phyloP scores from a whole-genome alignment of 2,888 invertebrate species.

The Acrobasis consociella region DNA sequence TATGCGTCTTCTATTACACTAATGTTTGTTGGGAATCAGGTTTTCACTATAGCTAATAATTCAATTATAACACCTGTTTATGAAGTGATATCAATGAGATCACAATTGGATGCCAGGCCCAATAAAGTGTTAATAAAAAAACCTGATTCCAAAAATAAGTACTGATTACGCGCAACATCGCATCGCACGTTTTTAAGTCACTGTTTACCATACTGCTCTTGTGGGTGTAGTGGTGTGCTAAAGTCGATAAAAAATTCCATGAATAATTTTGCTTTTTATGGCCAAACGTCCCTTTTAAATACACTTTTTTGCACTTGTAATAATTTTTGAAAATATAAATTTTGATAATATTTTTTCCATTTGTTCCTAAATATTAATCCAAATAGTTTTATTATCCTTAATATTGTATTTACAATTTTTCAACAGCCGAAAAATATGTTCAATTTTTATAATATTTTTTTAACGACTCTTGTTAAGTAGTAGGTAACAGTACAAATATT shows the following conservation, averaged over 20 bases:
- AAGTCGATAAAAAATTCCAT: slow-evolving; percentile 79
- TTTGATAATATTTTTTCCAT: slow-evolving; percentile 81
- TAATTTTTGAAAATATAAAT: slow-evolving; percentile 84
- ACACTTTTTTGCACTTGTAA: slow-evolving; percentile 80
- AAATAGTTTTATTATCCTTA: slow-evolving; percentile 83
- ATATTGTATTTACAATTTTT: slow-evolving; percentile 83
- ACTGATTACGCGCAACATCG: slow-evolving; percentile 67
- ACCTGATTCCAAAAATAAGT: slow-evolving; percentile 68
- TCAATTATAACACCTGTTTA: slow-evolving; percentile 1
- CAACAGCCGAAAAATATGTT: slow-evolving; percentile 84
- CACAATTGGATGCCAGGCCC: neutral
- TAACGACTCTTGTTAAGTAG: slow-evolving; percentile 84
- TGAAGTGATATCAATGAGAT: neutral
- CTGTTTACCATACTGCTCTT: slow-evolving; percentile 79
- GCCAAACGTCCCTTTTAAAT: slow-evolving; percentile 80
- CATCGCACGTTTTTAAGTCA: slow-evolving; percentile 71
- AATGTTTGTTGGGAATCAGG: slow-evolving; percentile 75
- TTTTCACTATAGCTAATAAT: slow-evolving; percentile 43
- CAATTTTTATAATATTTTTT: slow-evolving; percentile 81
- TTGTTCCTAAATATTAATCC: slow-evolving; percentile 83
- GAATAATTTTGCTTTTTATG: slow-evolving; percentile 75
- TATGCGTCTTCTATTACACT: slow-evolving; percentile 78
- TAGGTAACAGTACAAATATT: slow-evolving; percentile 84
- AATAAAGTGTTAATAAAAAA: slow-evolving; percentile 41
- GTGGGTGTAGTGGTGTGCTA: slow-evolving; percentile 68